Evolutionary conservation across 2,888 invertebrate species (phyloP).

Genomic region (Drosophila ustulata): DNA sequence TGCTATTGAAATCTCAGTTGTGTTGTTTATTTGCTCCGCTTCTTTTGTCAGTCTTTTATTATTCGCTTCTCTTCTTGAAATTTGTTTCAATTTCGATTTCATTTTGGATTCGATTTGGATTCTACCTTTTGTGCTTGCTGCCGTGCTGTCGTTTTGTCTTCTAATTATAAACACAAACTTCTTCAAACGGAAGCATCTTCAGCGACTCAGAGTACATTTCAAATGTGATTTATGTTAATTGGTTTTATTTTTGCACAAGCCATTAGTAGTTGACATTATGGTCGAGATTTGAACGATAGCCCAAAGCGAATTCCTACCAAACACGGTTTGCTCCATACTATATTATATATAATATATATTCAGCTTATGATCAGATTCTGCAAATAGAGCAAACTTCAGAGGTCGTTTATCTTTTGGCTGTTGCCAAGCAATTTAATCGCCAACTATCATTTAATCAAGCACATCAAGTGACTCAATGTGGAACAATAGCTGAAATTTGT

Average conservation of each 20-base stretch:
- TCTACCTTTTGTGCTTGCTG: conserved; percentile 24
- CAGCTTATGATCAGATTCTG: neutral
- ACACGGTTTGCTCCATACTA: no score
- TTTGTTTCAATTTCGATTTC: conserved; percentile 53
- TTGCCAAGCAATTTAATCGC: neutral
- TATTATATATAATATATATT: neutral
- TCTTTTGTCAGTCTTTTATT: conserved; percentile 1
- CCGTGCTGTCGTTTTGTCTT: conserved; percentile 7
- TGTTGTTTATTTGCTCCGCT: conserved; percentile 7
- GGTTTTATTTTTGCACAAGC: neutral
- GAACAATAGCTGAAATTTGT: neutral
- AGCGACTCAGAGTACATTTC: conserved; percentile 19
- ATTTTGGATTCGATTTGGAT: conserved; percentile 24
- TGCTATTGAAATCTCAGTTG: conserved; percentile 29
- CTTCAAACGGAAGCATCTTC: conserved; percentile 47
- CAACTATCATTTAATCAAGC: neutral
- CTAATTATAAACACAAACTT: conserved; percentile 31
- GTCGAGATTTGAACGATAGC: neutral
- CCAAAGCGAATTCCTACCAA: neutral
- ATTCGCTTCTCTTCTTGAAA: conserved; percentile 17
- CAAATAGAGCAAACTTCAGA: neutral
- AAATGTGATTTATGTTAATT: conserved; percentile 43
- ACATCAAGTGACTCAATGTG: neutral
- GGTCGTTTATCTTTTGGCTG: neutral
- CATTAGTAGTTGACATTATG: conserved; percentile 1